A percentile compares a stretch with the other conserved stretches of the same genome.
Conservation (phyloP, 2,113 vertebrate genomes). For the Sinocyclocheilus anophthalmus region DNA sequence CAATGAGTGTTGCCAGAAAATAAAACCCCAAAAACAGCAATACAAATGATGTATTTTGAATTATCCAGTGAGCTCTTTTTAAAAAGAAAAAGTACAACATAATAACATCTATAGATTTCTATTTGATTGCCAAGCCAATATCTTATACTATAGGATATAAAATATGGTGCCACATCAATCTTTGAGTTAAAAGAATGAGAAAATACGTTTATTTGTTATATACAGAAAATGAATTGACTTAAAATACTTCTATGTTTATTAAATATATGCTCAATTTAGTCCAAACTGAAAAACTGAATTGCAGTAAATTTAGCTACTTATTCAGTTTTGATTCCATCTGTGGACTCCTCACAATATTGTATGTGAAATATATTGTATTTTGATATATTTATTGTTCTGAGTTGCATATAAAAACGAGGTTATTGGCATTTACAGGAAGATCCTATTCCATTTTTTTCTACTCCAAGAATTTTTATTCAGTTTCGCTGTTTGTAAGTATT, state of each 20-base stretch:
- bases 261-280: neutral
- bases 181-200: neutral
- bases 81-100: neutral
- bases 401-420: neutral
- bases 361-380: neutral
- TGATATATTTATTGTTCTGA: too few species aligned
- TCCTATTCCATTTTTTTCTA: neutral
- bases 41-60: neutral
- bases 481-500: too few species aligned
- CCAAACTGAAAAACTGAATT: neutral
- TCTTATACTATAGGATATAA: neutral
- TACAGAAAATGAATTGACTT: neutral
- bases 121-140: neutral
- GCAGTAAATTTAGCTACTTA: neutral
- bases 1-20: constrained; percentile 63
- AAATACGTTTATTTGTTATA: neutral
- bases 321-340: neutral
- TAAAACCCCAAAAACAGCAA: constrained; percentile 5
- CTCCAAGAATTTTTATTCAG: too few species aligned
- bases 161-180: neutral
- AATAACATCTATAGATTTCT: neutral
- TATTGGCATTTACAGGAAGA: neutral
- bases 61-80: neutral
- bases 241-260: neutral
- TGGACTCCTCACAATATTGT: neutral